A percentile compares a stretch with the other conserved stretches of the same genome.
These are phyloP conservation scores for Cyprinodon tularosa DNA, from an alignment of 2,113 vertebrate genomes.

Conservation along the genomic window DNA sequence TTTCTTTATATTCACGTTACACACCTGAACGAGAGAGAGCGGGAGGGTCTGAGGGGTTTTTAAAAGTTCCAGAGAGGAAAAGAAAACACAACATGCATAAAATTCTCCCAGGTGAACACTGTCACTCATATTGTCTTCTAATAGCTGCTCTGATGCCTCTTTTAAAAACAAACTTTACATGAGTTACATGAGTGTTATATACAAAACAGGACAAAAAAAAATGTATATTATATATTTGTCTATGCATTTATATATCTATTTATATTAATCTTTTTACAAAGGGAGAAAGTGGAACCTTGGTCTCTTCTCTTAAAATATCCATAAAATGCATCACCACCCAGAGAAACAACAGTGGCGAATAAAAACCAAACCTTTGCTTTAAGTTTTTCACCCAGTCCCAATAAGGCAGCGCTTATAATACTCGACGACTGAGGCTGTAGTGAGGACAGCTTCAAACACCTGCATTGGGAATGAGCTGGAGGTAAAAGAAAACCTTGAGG, in stretches of 20 bases:
- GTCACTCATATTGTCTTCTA: slow-evolving; percentile 77
- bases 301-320: slow-evolving; percentile 56
- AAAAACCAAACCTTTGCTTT: slow-evolving; percentile 39
- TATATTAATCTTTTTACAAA: slow-evolving; percentile 83
- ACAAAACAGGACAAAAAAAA: slow-evolving; percentile 81
- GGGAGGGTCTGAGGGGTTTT: slow-evolving; percentile 17
- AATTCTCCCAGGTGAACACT: slow-evolving; percentile 77
- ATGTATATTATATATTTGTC: slow-evolving; percentile 80
- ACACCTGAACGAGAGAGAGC: slow-evolving; percentile 64
- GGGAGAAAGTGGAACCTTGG: slow-evolving; percentile 83
- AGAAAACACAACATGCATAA: slow-evolving; percentile 77
- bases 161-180: slow-evolving; percentile 76
- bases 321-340: slow-evolving; percentile 59
- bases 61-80: slow-evolving; percentile 47
- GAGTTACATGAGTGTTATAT: slow-evolving; percentile 79
- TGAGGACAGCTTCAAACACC: slow-evolving; percentile 15
- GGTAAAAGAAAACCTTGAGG: background rate
- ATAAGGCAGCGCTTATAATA: slow-evolving; percentile 72
- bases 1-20: slow-evolving; percentile 66
- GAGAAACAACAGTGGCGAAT: slow-evolving; percentile 46
- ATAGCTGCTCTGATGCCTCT: slow-evolving; percentile 79
- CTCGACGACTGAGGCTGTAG: slow-evolving; percentile 52
- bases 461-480: slow-evolving; percentile 61
- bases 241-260: slow-evolving; percentile 81
- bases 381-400: slow-evolving; percentile 51